A percentile compares a stretch with the other conserved stretches of the same genome.
These are phyloP conservation scores for Zophobas atratus DNA, from an alignment of 1,140 invertebrate genomes.

Conservation along the genomic window DNA sequence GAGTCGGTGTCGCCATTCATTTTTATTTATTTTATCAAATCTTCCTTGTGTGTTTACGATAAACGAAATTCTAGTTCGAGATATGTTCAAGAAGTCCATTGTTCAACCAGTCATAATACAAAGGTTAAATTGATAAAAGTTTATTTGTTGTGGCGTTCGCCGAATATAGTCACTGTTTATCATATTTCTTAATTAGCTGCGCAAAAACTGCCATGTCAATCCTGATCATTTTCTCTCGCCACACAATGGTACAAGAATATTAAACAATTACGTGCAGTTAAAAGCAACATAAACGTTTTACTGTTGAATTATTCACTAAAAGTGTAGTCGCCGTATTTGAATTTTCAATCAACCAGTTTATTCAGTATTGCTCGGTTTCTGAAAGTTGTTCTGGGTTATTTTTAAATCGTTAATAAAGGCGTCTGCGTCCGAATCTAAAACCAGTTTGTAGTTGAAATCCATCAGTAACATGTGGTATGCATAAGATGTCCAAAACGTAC, in stretches of 20 bases:
- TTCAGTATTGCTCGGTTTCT: conserved; percentile 7
- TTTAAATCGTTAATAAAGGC: background rate
- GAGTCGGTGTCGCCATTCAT: too few species aligned
- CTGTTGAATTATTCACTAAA: too few species aligned
- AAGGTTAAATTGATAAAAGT: conserved; percentile 12
- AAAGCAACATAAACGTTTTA: too few species aligned
- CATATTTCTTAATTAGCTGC: background rate
- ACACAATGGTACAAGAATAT: too few species aligned
- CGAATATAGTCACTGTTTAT: conserved; percentile 6
- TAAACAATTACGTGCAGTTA: too few species aligned
- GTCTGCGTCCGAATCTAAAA: conserved; percentile 20
- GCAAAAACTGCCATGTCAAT: too few species aligned
- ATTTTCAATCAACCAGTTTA: background rate
- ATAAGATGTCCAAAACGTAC: background rate
- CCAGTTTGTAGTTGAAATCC: conserved; percentile 4
- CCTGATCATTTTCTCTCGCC: too few species aligned
- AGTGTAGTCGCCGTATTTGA: background rate
- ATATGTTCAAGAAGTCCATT: too few species aligned
- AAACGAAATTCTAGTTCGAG: too few species aligned
- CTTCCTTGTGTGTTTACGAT: too few species aligned
- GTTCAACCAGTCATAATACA: background rate
- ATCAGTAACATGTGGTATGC: background rate
- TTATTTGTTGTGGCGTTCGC: background rate
- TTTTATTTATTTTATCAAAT: background rate
- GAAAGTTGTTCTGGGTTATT: conserved; percentile 29